Base-by-base conservation (phyloP, 2,113 vertebrate genomes). In the Nycticebus coucang region DNA sequence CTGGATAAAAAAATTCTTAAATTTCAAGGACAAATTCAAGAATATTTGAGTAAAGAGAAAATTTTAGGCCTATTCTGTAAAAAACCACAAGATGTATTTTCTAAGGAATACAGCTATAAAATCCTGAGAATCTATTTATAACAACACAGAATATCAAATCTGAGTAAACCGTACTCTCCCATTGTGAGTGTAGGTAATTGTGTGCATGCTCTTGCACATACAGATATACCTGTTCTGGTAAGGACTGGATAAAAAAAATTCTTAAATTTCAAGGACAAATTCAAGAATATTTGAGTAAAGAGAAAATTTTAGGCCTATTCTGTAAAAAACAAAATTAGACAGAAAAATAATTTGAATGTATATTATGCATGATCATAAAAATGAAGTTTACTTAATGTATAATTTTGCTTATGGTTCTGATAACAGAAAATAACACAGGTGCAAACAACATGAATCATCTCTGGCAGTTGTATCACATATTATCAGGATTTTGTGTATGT, bases 341-440 rank as follows among this genome's bases (percentile, higher is more conserved):
- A 83, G 77, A 95, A 89, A 95, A 84, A 83, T 14, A 84, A 71
- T 55, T 9, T 71, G 53, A 93, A 89, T 35, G 53, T 69, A n/a
- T 15, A 30, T 41, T 55, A 37, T 41, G 30, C 22, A 1, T 45
- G 57, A 87, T 74, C 21, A 12, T 30, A n/a, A 64, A 62, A 78
- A 64, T 64, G n/a, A 79, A 88, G 37, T 60, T 88, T 60, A 69
- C 41, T 53, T 93, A 80, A 66, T 33, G 64, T 64, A 12, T 59
- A 74, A 86, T 81, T 80, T 66, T 72, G 64, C 19, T 57, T 35
- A 72, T 45, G 33, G 59, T 72, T 64, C 35, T 37, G 57, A 37
- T 33, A 57, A 80, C 57, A 86, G 87, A 89, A 62, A 85, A 72
- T 35, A 71, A 64, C 22, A 66, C 5, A 69, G 11, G 21, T 55